phyloP scores from a whole-genome alignment of 2,113 vertebrate genomes.

The Lagenorhynchus albirostris region DNA sequence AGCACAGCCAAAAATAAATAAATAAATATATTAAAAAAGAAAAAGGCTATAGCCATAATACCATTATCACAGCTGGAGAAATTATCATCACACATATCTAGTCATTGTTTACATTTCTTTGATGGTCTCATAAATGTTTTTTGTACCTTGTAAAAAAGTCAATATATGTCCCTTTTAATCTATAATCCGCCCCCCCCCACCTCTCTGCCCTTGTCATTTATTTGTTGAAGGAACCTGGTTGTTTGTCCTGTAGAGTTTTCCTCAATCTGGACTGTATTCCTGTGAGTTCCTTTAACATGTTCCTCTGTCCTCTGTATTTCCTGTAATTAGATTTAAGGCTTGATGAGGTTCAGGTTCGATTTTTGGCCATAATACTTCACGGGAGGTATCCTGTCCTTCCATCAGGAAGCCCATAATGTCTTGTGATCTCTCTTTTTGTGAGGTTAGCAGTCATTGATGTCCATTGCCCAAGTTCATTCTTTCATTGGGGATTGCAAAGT shows the following conservation, averaged over 20 bases:
- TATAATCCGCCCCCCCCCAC: background rate
- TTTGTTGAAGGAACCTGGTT: background rate
- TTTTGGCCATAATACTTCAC: background rate
- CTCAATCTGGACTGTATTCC: background rate
- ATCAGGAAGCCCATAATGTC: background rate
- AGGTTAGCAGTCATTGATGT: background rate
- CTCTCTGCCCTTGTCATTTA: background rate
- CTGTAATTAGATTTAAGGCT: background rate
- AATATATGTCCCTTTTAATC: background rate
- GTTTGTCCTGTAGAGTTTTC: background rate
- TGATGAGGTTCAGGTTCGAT: background rate
- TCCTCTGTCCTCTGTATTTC: slow-evolving; percentile 4
- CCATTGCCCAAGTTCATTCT: background rate
- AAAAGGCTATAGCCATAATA: background rate
- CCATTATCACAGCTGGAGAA: background rate
- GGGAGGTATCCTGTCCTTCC: background rate
- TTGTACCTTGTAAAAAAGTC: background rate
- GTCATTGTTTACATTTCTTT: background rate
- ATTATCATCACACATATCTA: background rate
- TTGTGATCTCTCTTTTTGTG: background rate
- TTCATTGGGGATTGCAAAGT: background rate
- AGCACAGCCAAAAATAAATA: no score
- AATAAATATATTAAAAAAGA: no score
- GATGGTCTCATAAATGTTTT: background rate
- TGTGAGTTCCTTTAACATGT: background rate